These are phyloP conservation scores for Empidonax traillii DNA, from an alignment of 2,113 vertebrate species.

Conservation along the genomic window DNA sequence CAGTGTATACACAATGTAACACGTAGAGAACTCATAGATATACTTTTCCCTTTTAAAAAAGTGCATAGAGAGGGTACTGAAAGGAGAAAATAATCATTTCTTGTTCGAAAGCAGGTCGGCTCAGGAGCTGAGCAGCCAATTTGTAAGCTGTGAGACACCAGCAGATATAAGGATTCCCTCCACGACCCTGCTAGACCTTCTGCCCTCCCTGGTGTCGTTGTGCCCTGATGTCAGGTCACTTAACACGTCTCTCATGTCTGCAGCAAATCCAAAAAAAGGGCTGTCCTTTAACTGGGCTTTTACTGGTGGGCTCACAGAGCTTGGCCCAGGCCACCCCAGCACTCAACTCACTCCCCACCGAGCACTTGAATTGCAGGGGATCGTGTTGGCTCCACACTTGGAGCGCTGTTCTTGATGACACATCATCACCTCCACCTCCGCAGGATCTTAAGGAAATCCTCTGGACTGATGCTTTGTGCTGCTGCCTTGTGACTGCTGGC, in stretches of 20 bases:
- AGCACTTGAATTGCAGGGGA: background rate
- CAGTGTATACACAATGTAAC: accelerated
- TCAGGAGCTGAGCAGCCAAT: background rate
- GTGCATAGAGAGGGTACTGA: background rate
- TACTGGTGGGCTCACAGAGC: background rate
- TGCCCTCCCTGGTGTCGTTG: background rate
- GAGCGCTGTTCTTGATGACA: background rate
- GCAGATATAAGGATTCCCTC: background rate
- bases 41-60: background rate
- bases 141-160: background rate
- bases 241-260: background rate
- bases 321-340: background rate
- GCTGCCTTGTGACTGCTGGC: background rate
- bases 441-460: background rate
- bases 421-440: background rate
- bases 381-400: background rate
- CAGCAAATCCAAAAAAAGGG: background rate
- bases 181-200: background rate
- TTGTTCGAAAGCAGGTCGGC: background rate
- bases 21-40: background rate
- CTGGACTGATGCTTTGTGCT: background rate
- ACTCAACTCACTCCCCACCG: background rate
- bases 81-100: background rate
- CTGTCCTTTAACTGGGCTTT: background rate
- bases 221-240: background rate